A percentile compares a stretch with the other conserved stretches of the same genome.
These are phyloP conservation scores for Alexandromys fortis DNA, from an alignment of 2,113 vertebrate species.

Conservation along the genomic window DNA sequence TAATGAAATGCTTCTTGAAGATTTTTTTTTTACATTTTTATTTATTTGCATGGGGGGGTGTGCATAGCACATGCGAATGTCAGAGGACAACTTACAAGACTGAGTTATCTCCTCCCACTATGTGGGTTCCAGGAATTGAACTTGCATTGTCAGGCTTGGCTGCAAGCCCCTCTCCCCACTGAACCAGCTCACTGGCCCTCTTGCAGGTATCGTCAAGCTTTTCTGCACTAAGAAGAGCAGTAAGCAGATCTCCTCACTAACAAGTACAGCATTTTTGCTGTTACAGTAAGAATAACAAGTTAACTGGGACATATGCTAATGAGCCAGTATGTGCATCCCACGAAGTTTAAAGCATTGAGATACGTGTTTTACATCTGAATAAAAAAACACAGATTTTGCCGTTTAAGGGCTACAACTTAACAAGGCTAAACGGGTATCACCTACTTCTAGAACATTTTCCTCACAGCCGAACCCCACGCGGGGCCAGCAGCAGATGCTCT, in stretches of 20 bases:
- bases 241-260: not conserved
- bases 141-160: not conserved
- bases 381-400: not conserved
- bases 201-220: not conserved
- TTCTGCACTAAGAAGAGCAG: not conserved
- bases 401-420: not conserved
- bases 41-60: too few relatives aligned
- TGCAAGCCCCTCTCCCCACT: not conserved
- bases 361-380: not conserved
- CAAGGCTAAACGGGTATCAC: not conserved
- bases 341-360: not conserved
- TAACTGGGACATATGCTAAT: not conserved
- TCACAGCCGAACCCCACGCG: not conserved
- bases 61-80: not conserved
- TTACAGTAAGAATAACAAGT: not conserved
- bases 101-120: not conserved
- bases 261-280: not conserved
- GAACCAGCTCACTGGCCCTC: not conserved
- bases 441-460: not conserved
- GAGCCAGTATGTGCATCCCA: not conserved
- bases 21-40: not conserved
- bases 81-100: not conserved
- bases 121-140: not conserved
- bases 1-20: not conserved
- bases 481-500: fast-evolving